These are phyloP conservation scores for Fabriciana adippe DNA, from an alignment of 2,888 invertebrate species.

Conservation along the genomic window DNA sequence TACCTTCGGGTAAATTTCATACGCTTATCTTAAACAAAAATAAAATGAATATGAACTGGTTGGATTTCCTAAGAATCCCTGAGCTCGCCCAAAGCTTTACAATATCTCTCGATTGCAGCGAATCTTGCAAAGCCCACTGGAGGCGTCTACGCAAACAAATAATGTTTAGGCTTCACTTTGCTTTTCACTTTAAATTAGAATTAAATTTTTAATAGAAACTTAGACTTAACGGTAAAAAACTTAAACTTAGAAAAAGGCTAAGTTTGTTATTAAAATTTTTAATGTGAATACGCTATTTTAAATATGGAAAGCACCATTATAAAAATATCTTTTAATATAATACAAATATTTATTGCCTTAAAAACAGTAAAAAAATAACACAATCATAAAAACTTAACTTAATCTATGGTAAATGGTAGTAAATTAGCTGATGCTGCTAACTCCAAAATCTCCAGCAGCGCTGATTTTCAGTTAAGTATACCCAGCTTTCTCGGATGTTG, in stretches of 20 bases:
- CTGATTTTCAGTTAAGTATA: no score
- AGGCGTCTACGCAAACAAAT: conserved; percentile 17
- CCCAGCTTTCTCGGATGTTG: no score
- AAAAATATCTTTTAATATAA: no score
- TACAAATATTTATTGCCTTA: no score
- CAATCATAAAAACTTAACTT: no score
- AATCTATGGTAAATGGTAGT: no score
- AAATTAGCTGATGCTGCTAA: no score
- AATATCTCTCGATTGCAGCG: conserved; percentile 26
- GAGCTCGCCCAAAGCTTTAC: conserved; percentile 23
- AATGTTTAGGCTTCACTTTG: conserved; percentile 20
- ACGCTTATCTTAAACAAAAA: conserved; percentile 17
- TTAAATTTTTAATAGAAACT: neutral
- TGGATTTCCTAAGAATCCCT: conserved; percentile 24
- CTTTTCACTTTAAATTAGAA: conserved; percentile 11
- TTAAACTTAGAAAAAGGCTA: neutral
- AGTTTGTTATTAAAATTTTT: neutral
- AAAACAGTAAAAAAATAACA: no score
- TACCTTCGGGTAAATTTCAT: neutral
- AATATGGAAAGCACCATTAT: no score
- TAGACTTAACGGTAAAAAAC: no score
- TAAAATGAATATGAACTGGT: conserved; percentile 25
- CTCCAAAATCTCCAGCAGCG: no score
- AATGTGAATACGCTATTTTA: no score
- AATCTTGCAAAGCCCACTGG: conserved; percentile 23